A percentile compares a stretch with the other conserved stretches of the same genome.
Evolutionary conservation across 2,888 invertebrate genomes (phyloP).

Genomic region (Aspidapion aeneum): DNA sequence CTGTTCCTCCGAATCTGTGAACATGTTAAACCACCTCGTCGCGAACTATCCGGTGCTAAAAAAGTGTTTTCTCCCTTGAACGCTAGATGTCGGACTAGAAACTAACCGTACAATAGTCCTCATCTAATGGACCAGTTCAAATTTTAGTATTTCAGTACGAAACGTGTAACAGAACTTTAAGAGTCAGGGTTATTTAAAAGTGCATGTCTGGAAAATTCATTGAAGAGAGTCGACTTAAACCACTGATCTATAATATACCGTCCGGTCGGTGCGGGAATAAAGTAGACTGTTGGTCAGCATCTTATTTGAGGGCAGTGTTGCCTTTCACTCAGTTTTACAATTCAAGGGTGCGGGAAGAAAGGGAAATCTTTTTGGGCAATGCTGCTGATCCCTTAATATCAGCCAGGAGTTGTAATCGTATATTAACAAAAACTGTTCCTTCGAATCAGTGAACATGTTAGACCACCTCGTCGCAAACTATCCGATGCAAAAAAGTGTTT

Average conservation of each 20-base stretch:
- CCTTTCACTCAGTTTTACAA: no score
- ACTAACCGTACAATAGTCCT: slow-evolving; percentile 44
- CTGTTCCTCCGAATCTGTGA: background rate
- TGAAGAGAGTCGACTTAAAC: slow-evolving; percentile 20
- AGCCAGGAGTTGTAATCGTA: background rate
- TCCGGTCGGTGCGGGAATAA: no score
- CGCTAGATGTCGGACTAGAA: slow-evolving; percentile 40
- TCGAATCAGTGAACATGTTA: background rate
- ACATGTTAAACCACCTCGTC: background rate
- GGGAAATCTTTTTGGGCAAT: no score
- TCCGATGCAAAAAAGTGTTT: slow-evolving; percentile 26
- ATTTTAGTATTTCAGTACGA: slow-evolving; percentile 42
- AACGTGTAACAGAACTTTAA: slow-evolving; percentile 44
- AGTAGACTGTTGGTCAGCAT: no score
- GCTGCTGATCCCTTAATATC: no score
- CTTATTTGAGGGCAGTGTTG: no score
- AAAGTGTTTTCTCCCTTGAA: slow-evolving; percentile 35
- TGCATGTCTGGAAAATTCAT: slow-evolving; percentile 44
- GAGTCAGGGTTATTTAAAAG: slow-evolving; percentile 45
- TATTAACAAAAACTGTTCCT: background rate
- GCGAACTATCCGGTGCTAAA: slow-evolving; percentile 9
- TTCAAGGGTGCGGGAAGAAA: no score
- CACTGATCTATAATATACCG: no score
- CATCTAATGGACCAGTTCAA: slow-evolving; percentile 43
- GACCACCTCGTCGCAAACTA: background rate